Conservation (phyloP, 1,140 invertebrate genomes). For the Caenorhabditis tropicalis region DNA sequence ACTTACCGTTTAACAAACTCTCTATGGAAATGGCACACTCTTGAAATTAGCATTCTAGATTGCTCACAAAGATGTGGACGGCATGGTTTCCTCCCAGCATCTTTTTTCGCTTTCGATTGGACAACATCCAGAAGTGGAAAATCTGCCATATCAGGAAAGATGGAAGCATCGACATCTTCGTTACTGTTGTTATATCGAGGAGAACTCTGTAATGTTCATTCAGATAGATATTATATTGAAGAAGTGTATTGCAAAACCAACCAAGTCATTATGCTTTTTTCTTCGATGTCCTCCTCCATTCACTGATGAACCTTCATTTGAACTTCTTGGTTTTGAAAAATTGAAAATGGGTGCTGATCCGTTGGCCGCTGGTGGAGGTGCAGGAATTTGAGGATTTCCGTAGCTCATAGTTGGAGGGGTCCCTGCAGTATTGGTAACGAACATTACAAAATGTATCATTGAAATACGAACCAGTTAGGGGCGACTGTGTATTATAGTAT, state of each 20-base stretch:
- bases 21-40: constrained; percentile 4
- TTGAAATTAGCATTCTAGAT: constrained; percentile 17
- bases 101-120: constrained; percentile 25
- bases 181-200: constrained; percentile 16
- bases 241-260: not conserved
- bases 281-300: not conserved
- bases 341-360: constrained; percentile 3
- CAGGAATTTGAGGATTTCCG: not conserved
- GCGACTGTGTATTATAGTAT: constrained; percentile 18
- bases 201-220: constrained; percentile 30
- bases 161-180: constrained; percentile 21
- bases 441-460: not conserved
- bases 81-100: not conserved
- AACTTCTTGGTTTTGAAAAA: constrained; percentile 25
- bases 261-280: constrained; percentile 31
- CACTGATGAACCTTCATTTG: not conserved
- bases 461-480: not conserved
- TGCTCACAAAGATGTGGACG: constrained; percentile 23
- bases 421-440: not conserved
- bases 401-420: not conserved
- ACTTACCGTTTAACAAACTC: constrained; percentile 31
- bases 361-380: not conserved
- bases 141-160: constrained; percentile 20
- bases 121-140: constrained; percentile 24
- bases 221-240: not conserved